A percentile compares a stretch with the other conserved stretches of the same genome.
phyloP scores from a whole-genome alignment of 2,888 invertebrate species.

The Drosophila greeni region DNA sequence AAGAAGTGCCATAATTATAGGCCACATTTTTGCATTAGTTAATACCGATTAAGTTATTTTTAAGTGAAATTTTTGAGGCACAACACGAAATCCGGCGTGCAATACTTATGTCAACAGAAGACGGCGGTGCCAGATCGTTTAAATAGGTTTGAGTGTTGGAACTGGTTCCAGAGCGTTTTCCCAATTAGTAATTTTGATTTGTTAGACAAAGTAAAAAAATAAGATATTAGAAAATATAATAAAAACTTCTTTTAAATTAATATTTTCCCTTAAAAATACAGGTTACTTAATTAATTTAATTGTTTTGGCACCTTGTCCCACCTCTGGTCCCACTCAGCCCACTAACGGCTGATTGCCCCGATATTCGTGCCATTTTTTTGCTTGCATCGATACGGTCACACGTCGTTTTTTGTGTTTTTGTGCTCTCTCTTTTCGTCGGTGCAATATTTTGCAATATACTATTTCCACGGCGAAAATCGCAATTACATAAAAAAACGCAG shows the following conservation, averaged over 20 bases:
- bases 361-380: conserved; percentile 1
- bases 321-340: not conserved
- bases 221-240: no score
- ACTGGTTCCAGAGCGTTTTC: not conserved
- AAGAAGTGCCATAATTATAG: conserved; percentile 83
- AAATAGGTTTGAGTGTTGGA: not conserved
- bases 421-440: conserved; percentile 26
- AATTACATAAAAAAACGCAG: conserved; percentile 37
- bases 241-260: no score
- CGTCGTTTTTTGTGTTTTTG: conserved; percentile 23
- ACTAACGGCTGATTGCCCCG: conserved; percentile 19
- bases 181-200: not conserved
- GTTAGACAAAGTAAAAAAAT: not conserved
- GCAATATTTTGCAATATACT: conserved; percentile 29
- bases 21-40: conserved; percentile 84
- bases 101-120: conserved; percentile 22
- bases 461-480: conserved; percentile 23
- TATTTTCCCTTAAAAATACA: no score
- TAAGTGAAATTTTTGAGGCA: not conserved
- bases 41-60: not conserved
- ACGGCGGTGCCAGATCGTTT: conserved; percentile 5
- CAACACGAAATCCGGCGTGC: conserved; percentile 26
- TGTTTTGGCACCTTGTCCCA: no score
- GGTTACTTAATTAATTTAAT: no score
- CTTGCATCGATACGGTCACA: conserved; percentile 8